Evolutionary conservation across 92 coral and sea anemone genomes (phyloP), one percentile per base, ranked within the genome.

Genomic region (Palythoa grandiflora): DNA sequence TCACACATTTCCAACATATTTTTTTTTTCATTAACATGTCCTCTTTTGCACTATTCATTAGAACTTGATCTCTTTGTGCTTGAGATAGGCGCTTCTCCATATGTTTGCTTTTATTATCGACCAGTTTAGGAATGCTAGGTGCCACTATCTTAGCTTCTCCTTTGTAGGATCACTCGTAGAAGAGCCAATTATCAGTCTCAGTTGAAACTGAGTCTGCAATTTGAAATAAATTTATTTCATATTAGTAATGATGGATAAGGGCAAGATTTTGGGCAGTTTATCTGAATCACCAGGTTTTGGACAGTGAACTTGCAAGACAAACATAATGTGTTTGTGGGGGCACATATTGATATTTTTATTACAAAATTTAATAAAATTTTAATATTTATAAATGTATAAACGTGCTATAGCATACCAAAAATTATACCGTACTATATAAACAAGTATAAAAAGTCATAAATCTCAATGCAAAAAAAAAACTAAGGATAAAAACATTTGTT

Each of bases 11-110:
- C 20, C n/a, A 60, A 13, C 68, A 60, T 13, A 4, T 60, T 16
- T 60, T 61, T 61, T 7, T 61, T 61, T 28, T n/a, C n/a, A 61
- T 61, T 16, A 61, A 17, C 63, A 87, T 9, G 55, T 91, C 93
- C 15, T 91, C 93, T 77, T 91, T 91, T 6, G 93, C 93, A 28
- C 65, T 73, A 77, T 73, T 73, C 88, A 91, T 87, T 39, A 91
- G 78, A 3, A 91, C 39, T 44, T 88, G 88, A 38, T 91, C 93
- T 57, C 86, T 48, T 73, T 91, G 91, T 6, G 89, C 93, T 71
- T 91, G 91, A n/a, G 93, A 88, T 12, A 91, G 88, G 9, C 61
- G n/a, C 57, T 91, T 91, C 37, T 91, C 93, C 91, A 75, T 87
- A 38, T 91, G 93, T 38, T 71, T 87, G 11, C 93, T 72, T 71